These are phyloP conservation scores for Bos taurus DNA, from an alignment of 2,113 vertebrate species.

Conservation along the genomic window DNA sequence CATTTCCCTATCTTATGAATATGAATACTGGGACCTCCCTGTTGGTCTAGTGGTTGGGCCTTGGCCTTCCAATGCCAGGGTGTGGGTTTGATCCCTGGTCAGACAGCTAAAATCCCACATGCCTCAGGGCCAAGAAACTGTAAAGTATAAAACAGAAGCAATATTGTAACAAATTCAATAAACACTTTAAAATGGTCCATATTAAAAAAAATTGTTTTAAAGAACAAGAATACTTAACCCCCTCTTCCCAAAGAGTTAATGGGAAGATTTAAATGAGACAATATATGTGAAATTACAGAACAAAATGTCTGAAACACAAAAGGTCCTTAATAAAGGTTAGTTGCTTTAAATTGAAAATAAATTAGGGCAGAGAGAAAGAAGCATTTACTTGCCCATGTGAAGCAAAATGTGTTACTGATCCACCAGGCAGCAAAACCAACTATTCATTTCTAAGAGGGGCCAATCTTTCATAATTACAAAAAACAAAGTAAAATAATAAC, in stretches of 20 bases:
- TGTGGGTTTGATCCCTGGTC: background rate
- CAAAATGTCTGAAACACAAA: background rate
- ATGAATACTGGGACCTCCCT: background rate
- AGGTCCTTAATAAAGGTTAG: background rate
- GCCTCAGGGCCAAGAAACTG: background rate
- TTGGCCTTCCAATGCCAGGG: background rate
- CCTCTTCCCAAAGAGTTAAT: background rate
- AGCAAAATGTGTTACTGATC: background rate
- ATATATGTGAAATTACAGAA: background rate
- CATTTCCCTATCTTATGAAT: background rate
- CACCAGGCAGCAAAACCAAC: background rate
- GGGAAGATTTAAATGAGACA: background rate
- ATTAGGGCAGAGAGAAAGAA: background rate
- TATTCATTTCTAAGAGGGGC: background rate
- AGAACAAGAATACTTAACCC: background rate
- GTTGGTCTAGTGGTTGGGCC: background rate
- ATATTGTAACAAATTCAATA: background rate
- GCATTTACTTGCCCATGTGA: background rate
- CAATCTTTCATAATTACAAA: background rate
- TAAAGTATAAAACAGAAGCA: background rate
- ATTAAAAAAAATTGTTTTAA: background rate
- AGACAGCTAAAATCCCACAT: background rate
- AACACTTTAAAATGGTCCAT: background rate
- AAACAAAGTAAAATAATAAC: background rate
- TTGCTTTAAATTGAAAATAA: background rate